Percentiles rank a stretch among this genome's conserved stretches.
phyloP scores from a whole-genome alignment of 2,113 vertebrate species.

The Podarcis muralis region DNA sequence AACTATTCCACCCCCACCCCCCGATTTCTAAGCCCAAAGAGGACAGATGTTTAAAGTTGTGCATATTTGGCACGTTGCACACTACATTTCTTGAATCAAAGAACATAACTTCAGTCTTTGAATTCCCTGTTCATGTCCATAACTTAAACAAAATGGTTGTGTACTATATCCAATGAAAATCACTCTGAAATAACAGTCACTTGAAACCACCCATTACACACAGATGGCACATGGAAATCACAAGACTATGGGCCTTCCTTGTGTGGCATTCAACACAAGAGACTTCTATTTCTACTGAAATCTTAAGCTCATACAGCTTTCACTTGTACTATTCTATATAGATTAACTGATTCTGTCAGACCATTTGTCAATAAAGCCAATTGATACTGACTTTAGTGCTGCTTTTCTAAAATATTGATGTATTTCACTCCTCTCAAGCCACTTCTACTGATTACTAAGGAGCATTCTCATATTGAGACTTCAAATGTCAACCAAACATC shows the following conservation, averaged over 20 bases:
- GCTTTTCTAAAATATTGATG: neutral
- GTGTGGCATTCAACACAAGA: neutral
- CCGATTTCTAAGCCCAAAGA: neutral
- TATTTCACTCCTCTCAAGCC: neutral
- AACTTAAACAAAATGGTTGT: neutral
- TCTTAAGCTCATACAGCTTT: neutral
- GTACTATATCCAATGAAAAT: neutral
- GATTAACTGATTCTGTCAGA: too few species aligned
- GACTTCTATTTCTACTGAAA: neutral
- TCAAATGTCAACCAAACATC: neutral
- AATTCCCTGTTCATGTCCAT: conserved; percentile 34
- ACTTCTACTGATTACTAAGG: neutral
- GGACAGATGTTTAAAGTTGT: neutral
- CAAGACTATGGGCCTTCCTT: neutral
- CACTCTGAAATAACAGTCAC: neutral
- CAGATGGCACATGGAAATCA: neutral
- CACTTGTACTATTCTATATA: neutral
- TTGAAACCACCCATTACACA: neutral
- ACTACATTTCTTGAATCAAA: conserved; percentile 34
- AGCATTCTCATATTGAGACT: neutral
- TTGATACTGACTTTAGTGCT: neutral
- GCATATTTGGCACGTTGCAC: neutral
- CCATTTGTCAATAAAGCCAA: neutral
- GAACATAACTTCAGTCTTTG: conserved; percentile 4
- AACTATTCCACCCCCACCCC: conserved; percentile 7